Base-by-base conservation (phyloP, 2,797 vertebrate genomes). In the Pseudochaenichthys georgianus region DNA sequence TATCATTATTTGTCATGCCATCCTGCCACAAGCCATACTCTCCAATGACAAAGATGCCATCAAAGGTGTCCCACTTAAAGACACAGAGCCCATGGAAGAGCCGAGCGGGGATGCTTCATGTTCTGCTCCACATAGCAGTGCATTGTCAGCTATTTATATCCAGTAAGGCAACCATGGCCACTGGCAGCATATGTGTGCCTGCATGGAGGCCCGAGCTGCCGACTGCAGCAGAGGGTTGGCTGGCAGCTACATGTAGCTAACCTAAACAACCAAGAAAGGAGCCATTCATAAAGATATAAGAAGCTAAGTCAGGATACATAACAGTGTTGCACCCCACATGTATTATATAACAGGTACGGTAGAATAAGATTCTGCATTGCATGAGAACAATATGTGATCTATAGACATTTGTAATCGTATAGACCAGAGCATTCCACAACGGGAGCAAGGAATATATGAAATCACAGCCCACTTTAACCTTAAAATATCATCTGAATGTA, bases 131-230 rank as follows among this genome's bases (percentile, higher is more conserved):
- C 90, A 93, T 91, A 93, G 89, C 90, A 81, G 74, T 87, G 87
- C 82, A 90, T 92, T 93, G 92, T 93, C 88, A 85, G 92, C 90
- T 95, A 94, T 94, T 94, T 92, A 89, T 94, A 94, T 84, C 93
- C 86, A 73, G 80, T 80, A 90, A 92, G 84, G 82, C 79, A 84
- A 88, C 74, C 76, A 50, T 82, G 87, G 91, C 91, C 87, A 89
- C 82, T 84, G 87, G 87, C 88, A 89, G 88, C 91, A 93, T 92
- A 92, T 89, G 90, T 87, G 75, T 89, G 88, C 87, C 87, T 91
- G 80, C 84, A 70, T 86, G 84, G 82, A 82, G 73, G 80, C 84
- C 78, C 60, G 85, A 72, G 80, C 75, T 68, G 87, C 31, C 62
- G 77, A 78, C 69, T 90, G 78, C 77, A 72, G 76, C 70, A 76